Base-by-base conservation (phyloP, 2,888 invertebrate genomes). In the Anaspis maculata region DNA sequence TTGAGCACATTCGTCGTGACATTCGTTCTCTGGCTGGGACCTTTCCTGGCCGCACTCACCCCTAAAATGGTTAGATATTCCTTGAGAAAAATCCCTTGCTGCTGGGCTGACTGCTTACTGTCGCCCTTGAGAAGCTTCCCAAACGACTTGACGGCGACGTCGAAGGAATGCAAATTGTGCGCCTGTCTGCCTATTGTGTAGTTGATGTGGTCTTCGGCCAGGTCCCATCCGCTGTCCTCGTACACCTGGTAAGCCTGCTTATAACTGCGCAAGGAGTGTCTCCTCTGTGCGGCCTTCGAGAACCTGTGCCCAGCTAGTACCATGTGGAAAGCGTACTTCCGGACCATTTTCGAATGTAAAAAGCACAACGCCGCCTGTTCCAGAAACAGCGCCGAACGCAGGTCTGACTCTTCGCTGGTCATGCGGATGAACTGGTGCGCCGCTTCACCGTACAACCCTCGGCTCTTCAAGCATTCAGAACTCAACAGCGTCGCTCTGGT, bases 331-430 rank as follows among this genome's bases (percentile, higher is more conserved):
- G 95, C 89, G 62, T 91, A 95, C 64, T 96, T 96, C 31, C 95
- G 73, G 46, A 84, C 76, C 83, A 90, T 84, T 32, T 73, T 74
- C 15, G 79, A 71, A 25, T 71, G 66, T 21, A 94, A 69, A 60
- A 91, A 97, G 60, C 92, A 91, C 56, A 92, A 84, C 0, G 96
- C 84, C 0, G 96, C 95, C 64, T 96, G 95, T 63, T 98, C 97
- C 28, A 97, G 69, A 32, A 97, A 68, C 56, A 98, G 70, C 4
- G 95, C 97, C 46, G 92, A 92, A 34, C 92, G 76, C 33, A 98
- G 69, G 67, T 97, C 96, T n/a, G 92, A 90, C 62, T 97, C 96
- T 68, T 96, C 95, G 48, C 89, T 88, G 6, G 94, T 94, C 87
- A 96, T 89, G 39, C 92, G 79, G 49, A 95, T 91, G 29, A 92